These are phyloP conservation scores for Drosophila watanabei DNA, from an alignment of 1,140 invertebrate genomes.

Conservation along the genomic window DNA sequence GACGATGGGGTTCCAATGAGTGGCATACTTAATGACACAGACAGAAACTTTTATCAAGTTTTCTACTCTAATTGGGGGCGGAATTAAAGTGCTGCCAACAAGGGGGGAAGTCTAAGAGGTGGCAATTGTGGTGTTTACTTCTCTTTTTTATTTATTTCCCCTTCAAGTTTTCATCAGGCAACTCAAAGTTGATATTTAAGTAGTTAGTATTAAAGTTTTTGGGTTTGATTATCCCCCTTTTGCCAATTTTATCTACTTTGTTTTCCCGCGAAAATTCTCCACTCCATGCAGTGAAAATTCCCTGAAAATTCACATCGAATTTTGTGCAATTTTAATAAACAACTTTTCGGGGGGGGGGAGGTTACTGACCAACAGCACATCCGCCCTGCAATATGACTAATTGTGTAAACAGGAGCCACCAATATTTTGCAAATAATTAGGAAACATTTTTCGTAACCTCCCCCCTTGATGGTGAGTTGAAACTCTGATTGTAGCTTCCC, in stretches of 20 bases:
- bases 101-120: neutral
- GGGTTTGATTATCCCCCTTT: neutral
- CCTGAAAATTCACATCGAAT: conserved; percentile 29
- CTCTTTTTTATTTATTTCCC: neutral
- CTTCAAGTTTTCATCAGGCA: neutral
- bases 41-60: conserved; percentile 49
- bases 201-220: too few relatives aligned
- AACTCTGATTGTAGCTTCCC: conserved; percentile 7
- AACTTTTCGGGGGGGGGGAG: conserved; percentile 30
- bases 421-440: conserved; percentile 82
- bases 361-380: too few relatives aligned
- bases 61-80: conserved; percentile 46
- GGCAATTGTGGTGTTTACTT: conserved; percentile 4
- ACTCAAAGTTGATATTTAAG: neutral
- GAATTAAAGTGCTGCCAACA: conserved; percentile 15
- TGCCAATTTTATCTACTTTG: neutral
- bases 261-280: neutral
- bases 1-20: conserved; percentile 13
- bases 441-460: conserved; percentile 54
- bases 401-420: conserved; percentile 63
- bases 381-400: conserved; percentile 49
- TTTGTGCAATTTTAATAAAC: conserved; percentile 71
- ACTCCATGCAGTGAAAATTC: conserved; percentile 3
- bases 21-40: conserved; percentile 49
- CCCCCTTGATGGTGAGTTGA: conserved; percentile 19